A percentile compares a stretch with the other conserved stretches of the same genome.
These are phyloP conservation scores for Teleogryllus oceanicus DNA, from an alignment of 2,888 invertebrate genomes.

Conservation along the genomic window DNA sequence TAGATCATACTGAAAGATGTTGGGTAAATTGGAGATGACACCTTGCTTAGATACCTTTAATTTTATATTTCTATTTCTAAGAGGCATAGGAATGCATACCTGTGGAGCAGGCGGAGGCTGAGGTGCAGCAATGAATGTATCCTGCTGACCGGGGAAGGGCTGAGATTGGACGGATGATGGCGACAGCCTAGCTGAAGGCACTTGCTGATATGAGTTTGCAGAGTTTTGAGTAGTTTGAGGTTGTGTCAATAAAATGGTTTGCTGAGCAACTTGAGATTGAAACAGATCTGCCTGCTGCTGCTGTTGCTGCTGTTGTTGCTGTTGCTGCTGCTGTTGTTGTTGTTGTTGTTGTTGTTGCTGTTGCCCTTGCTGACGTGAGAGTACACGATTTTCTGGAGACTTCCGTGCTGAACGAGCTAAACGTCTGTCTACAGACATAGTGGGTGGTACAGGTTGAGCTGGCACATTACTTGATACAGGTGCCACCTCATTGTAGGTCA, in stretches of 20 bases:
- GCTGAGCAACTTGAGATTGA: not conserved
- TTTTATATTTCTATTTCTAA: not conserved
- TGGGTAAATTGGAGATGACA: no score
- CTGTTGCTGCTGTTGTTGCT: constrained; percentile 39
- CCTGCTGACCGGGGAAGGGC: not conserved
- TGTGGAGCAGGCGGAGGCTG: not conserved
- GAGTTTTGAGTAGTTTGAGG: not conserved
- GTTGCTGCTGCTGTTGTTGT: not conserved
- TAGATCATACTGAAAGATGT: no score
- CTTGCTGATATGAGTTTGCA: not conserved
- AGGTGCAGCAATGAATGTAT: not conserved
- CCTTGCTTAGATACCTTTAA: not conserved
- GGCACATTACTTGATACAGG: no score
- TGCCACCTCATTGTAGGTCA: no score
- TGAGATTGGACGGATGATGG: constrained; percentile 5
- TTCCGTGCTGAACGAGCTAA: no score
- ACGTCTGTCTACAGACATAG: no score
- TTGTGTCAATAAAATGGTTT: not conserved
- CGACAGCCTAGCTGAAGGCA: not conserved
- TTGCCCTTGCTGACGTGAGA: no score
- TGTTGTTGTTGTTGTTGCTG: not conserved
- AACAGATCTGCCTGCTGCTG: constrained; percentile 39
- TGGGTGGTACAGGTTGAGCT: no score
- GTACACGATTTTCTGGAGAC: no score
- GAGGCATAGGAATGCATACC: not conserved